Evolutionary conservation across 2,888 invertebrate species (phyloP).

Genomic region (Acrocyrtus sp.): DNA sequence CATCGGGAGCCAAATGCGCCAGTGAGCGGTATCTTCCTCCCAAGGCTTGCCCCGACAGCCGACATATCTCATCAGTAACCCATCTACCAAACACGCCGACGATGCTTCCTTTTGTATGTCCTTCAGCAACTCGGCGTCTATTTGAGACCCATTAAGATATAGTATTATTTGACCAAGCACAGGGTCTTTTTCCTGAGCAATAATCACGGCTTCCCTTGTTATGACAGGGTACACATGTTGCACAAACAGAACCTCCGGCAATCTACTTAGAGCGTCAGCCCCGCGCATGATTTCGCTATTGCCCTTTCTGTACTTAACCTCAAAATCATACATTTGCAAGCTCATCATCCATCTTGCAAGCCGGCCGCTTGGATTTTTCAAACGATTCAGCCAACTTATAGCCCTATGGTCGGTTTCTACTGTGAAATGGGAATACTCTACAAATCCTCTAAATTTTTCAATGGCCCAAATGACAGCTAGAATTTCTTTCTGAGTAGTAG

Average conservation of each 20-base stretch:
- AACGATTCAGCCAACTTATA: conserved; percentile 40
- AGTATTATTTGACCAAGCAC: too few species aligned
- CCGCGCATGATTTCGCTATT: conserved; percentile 11
- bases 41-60: conserved; percentile 32
- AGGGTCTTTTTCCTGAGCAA: conserved; percentile 14
- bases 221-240: not conserved
- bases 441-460: conserved; percentile 57
- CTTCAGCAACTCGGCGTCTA: not conserved
- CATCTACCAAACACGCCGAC: too few species aligned
- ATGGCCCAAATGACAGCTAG: conserved; percentile 58
- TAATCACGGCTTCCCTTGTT: conserved; percentile 2
- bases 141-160: too few species aligned
- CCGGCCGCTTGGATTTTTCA: conserved; percentile 48
- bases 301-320: conserved; percentile 37
- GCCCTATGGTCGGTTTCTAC: conserved; percentile 62
- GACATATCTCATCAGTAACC: conserved; percentile 31
- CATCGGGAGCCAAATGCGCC: conserved; percentile 34
- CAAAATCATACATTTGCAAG: conserved; percentile 50
- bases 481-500: conserved; percentile 57
- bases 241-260: not conserved
- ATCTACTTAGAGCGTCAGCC: conserved; percentile 24
- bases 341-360: conserved; percentile 54
- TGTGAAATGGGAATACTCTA: conserved; percentile 58
- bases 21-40: conserved; percentile 34
- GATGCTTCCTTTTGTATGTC: not conserved